phyloP scores from a whole-genome alignment of 2,113 vertebrate species.

The Lichenostomus cassidix region DNA sequence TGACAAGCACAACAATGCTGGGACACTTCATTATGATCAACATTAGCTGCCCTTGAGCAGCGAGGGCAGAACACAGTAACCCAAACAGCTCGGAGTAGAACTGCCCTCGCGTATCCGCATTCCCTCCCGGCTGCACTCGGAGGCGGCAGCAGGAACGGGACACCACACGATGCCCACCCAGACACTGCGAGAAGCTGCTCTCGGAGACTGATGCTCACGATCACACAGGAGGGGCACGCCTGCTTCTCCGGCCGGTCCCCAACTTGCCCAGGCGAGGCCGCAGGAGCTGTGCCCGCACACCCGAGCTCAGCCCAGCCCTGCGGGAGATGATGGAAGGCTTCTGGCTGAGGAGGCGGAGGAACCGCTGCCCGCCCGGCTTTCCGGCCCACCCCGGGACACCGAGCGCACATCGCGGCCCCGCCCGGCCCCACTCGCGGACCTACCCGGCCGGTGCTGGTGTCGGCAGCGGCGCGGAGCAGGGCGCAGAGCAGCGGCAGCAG shows the following conservation, averaged over 20 bases:
- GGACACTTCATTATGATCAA: neutral
- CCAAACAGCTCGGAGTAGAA: accelerated
- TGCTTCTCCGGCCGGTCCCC: neutral
- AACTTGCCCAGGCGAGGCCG: neutral
- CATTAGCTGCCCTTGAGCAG: neutral
- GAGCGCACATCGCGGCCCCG: neutral
- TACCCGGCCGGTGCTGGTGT: conserved; percentile 14
- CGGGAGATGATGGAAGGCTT: neutral
- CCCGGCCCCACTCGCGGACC: neutral
- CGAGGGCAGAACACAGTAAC: neutral
- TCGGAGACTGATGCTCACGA: too few species aligned
- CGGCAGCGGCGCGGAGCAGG: conserved; percentile 16
- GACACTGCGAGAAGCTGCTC: neutral
- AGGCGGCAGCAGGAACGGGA: neutral
- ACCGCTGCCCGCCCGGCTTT: neutral
- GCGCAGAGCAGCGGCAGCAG: conserved; percentile 16
- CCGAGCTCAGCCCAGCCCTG: neutral
- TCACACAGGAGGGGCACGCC: neutral
- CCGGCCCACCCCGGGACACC: neutral
- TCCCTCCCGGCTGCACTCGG: neutral
- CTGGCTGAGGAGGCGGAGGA: neutral
- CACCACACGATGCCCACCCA: too few species aligned
- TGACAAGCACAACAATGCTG: neutral
- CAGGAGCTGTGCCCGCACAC: neutral
- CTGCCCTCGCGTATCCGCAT: accelerated